Base-by-base conservation (phyloP, 2,888 invertebrate species). In the Zonitis immaculata region DNA sequence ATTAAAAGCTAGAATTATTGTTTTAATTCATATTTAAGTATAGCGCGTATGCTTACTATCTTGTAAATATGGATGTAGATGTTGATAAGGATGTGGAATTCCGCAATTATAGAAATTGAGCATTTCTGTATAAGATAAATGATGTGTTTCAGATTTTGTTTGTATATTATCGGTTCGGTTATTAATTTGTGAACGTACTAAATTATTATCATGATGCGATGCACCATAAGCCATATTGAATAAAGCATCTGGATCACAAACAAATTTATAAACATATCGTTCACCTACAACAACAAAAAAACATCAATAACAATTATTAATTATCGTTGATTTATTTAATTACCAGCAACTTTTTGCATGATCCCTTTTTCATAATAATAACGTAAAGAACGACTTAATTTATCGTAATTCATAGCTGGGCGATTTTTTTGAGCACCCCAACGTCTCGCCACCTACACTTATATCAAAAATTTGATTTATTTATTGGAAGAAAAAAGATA, bases 341-440 rank as follows among this genome's bases (percentile, higher is more conserved):
- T 9, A 82, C 90, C 94, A 51, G 93, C 91, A 0, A 96, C 96
- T 76, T 96, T 96, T 77, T 95, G 95, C 95, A 96, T 95, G 68
- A 96, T 96, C n/a, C 95, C 95, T 73, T 96, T 96, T 75, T 96
- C 95, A 73, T 96, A 96, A 73, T 96, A 96, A 69, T 96, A 96
- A n/a, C 96, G 82, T 35, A 96, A 79, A 0, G 95, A 95, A 6
- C 96, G 82, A 32, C 95, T 95, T 44, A 96, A 78, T 74, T 96
- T 96, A 76, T 96, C 96, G 72, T 96, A 96, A 78, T 96, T 96
- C 96, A 96, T 96, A 0, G 95, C 95, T 0, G 95, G 95, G 0
- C 95, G 80, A 78, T 96, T 96, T 78, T 96, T 96, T 76, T 95
- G 95, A 5, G 95, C 86, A 1, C 96, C 96, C 96, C 96, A 96